Percentiles rank a stretch among this genome's conserved stretches.
phyloP scores from a whole-genome alignment of 2,888 invertebrate species.

The Scaptomyza caliginosa region DNA sequence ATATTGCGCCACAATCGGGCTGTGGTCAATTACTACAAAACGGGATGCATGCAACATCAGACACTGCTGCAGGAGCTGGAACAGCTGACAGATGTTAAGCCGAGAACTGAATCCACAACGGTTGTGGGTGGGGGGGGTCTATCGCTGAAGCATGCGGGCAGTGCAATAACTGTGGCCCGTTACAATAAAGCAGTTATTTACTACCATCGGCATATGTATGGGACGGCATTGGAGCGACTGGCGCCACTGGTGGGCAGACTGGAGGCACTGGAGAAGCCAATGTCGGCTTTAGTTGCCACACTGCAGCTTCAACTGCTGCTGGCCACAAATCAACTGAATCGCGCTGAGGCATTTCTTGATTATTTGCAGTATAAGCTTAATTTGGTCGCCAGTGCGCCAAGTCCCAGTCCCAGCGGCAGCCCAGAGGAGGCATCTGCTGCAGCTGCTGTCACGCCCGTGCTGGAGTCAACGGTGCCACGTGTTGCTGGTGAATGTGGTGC shows the following conservation, averaged over 20 bases:
- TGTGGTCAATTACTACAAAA: constrained; percentile 91
- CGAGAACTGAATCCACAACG: not conserved
- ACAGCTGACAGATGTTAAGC: constrained; percentile 76
- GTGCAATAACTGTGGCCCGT: constrained; percentile 64
- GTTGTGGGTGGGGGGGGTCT: constrained; percentile 30
- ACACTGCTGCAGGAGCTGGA: constrained; percentile 89
- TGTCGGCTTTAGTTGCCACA: constrained; percentile 78
- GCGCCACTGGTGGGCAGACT: constrained; percentile 74
- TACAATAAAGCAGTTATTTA: constrained; percentile 83
- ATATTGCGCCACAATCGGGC: constrained; percentile 89
- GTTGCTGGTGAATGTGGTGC: constrained; percentile 65
- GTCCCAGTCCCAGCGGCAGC: constrained; percentile 31
- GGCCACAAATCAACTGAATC: constrained; percentile 82
- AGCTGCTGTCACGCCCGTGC: constrained; percentile 26
- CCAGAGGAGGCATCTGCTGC: constrained; percentile 29
- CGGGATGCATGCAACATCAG: constrained; percentile 89
- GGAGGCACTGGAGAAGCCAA: constrained; percentile 78
- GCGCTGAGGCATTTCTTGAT: constrained; percentile 82
- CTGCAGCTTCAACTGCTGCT: constrained; percentile 81
- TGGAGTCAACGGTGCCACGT: constrained; percentile 41
- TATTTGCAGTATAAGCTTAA: constrained; percentile 78
- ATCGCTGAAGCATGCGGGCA: constrained; percentile 56
- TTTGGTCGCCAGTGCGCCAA: constrained; percentile 63
- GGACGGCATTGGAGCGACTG: constrained; percentile 80
- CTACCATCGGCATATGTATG: constrained; percentile 82